Base-by-base conservation (phyloP, 2,888 invertebrate species). In the Druceiella hillmani region DNA sequence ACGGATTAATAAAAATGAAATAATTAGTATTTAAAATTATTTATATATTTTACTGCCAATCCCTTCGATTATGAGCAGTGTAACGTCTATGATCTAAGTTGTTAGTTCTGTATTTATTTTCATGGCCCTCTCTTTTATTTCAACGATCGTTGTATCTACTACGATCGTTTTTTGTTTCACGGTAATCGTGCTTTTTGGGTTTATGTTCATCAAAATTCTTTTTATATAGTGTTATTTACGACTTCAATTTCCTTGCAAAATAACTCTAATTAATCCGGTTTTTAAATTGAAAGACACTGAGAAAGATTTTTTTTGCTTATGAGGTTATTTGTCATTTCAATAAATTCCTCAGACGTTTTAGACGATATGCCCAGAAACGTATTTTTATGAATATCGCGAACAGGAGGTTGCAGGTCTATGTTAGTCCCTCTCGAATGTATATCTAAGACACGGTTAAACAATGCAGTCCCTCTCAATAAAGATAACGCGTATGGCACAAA, bases 401-500 rank as follows among this genome's bases (percentile, higher is more conserved):
- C 64, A 2, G 68, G 66, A 1, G 67, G 65, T 1, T 65, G 67
- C 12, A 66, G 50, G 30, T 53, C 39, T 1, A 55, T 53, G 50
- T 56, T 53, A 7, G 57, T 55, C 2, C 62, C 62, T 38, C 66
- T 57, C 40, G 49, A 52, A 46, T 64, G 65, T 16, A 85, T 57
- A 16, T 62, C 59, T 15, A 86, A 48, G 17, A 67, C 61, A 46
- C 76, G 75, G 41, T 83, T 79, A 55, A 69, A 89, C 9, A 91
- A 55, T 2, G 66, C 57, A 2, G 85, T 79, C 1, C 87, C 87
- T 25, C 81, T 75, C 49, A 87, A 79, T 22, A 91, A 61, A 17
- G 78, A 67, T n/a, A 86, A 55, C 1, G 86, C 86, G 55, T 88
- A 92, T 0, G 78, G 76, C 1, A 90, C 83, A 0, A 89, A 87